Base-by-base conservation (phyloP, 2,113 vertebrate species). In the Ivindomyrus marchei region DNA sequence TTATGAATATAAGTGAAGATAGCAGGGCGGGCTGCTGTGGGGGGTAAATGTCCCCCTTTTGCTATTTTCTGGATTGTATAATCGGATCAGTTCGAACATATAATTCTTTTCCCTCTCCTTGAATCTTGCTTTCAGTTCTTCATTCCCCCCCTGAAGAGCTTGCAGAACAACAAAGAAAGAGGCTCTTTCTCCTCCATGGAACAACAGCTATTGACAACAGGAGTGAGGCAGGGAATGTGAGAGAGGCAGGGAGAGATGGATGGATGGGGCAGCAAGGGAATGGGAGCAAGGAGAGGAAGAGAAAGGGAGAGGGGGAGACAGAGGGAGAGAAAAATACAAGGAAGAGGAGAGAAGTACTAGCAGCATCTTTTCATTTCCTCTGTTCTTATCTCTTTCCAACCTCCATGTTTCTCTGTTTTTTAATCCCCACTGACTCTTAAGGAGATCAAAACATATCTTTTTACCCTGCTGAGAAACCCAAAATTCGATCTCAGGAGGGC, bases 401-500 rank as follows among this genome's bases (percentile, higher is more conserved):
- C 80, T 88, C 39, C n/a, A 45, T 86, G 21, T 36, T 66, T 62
- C 50, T 24, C 39, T 19, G 62, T 56, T 24, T 70, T 45, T 42
- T 45, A 52, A 46, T 4, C 62, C 31, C 19, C 39, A 17, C 89
- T 86, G 58, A 31, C 31, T 80, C 31, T 27, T 87, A 31, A 52
- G 58, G 70, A 83, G 70, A 24, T 39, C 15, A 39, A 36, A 27
- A 49, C 13, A 5, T 85, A 56, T 89, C 42, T 74, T 80, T 31
- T n/a, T 50, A 80, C 39, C 46, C 46, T 39, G 47, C 27, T 19
- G 74, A 42, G 50, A 80, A 39, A 83, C 17, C 88, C 77, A 86
- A 45, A 56, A 36, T 58, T 19, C 66, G 21, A 90, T 92, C 91
- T 92, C 89, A 87, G 39, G 89, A 91, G 90, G 74, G 56, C 89